Evolutionary conservation across 2,113 vertebrate genomes (phyloP), one percentile per base, ranked within the genome.

Genomic region (Pseudolaguvia tuberculata): DNA sequence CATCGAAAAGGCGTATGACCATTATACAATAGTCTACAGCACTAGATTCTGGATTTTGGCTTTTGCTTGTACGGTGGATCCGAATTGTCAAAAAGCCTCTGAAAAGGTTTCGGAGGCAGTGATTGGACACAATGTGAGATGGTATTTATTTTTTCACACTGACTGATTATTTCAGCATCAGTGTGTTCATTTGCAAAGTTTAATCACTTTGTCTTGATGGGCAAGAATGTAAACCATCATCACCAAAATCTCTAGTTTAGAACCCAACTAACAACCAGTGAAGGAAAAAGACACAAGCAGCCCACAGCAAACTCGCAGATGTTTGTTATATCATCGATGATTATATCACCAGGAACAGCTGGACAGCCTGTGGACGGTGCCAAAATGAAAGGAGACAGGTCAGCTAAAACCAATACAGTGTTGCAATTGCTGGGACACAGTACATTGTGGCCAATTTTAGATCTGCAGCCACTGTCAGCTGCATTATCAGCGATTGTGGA

Each of bases 401-500:
- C 1, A 45, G 25, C 52, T 25, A 7, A 42, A 61, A 76, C 47
- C 9, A 58, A 69, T 25, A 12, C 2, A 17, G 48, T 29, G 20
- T 13, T 4, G 65, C 13, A 31, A 47, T 7, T 59, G 27, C 55
- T 23, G 45, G n/a, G 55, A 21, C 18, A 12, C 57, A 39, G 48
- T n/a, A 12, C 15, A 71, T 70, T 31, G 62, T 20, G 9, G 13
- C 55, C 27, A 18, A 29, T 53, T 29, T 55, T 29, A 52, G 75
- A 52, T 70, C 62, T 17, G 5, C n/a, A 47, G 53, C 39, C n/a
- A 8, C 51, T 67, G 76, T 67, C 48, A 63, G 39, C 70, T 57
- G 70, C 23, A 15, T 57, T 51, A 51, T 78, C 53, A 56, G 42
- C 4, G 63, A 77, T 69, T 78, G 77, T n/a, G 77, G 69, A 78